Conservation (phyloP, 1,140 invertebrate species). For the Melanaphis sacchari region DNA sequence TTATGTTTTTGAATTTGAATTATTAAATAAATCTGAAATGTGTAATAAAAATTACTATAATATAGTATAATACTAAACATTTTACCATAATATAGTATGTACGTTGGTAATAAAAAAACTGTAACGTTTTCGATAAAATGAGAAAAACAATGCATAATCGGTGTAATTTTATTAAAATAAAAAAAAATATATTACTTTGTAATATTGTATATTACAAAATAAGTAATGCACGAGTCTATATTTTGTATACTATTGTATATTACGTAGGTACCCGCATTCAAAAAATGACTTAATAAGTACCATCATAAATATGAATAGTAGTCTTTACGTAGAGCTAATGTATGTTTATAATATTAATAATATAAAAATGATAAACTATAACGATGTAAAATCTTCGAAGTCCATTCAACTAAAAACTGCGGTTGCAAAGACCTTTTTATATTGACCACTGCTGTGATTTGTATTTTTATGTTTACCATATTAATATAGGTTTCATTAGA, state of each 20-base stretch:
- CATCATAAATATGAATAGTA: neutral
- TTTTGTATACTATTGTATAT: neutral
- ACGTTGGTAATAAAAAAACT: neutral
- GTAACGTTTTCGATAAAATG: neutral
- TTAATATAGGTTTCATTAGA: neutral
- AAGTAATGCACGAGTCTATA: neutral
- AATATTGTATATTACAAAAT: neutral
- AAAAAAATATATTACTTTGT: neutral
- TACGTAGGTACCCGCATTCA: neutral
- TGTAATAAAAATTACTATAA: neutral
- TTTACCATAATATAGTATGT: neutral
- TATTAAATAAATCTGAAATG: neutral
- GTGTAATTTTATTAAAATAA: neutral
- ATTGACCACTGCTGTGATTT: neutral
- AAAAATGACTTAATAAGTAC: neutral
- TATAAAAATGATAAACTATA: conserved; percentile 1
- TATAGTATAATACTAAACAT: too few relatives aligned
- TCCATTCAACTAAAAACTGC: neutral
- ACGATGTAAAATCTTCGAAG: neutral
- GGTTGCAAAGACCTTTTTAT: neutral
- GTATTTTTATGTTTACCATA: neutral
- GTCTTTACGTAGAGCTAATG: too few relatives aligned
- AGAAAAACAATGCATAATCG: neutral
- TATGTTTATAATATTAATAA: neutral
- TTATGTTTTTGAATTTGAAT: neutral